Base-by-base conservation (phyloP, 2,113 vertebrate genomes). In the Capra hircus region DNA sequence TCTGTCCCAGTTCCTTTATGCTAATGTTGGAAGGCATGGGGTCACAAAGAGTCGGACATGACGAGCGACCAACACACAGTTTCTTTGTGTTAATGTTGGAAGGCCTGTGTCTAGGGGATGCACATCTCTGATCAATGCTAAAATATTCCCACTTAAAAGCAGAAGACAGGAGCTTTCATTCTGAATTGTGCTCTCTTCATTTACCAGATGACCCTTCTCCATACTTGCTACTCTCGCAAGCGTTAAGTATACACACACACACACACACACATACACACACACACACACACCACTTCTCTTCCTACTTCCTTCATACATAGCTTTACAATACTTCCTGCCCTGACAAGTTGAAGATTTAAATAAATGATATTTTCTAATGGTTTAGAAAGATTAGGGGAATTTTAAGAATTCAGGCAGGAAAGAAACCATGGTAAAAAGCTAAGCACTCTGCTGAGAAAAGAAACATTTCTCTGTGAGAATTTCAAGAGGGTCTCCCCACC, bases 351-450 rank as follows among this genome's bases (percentile, higher is more conserved):
- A 95, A 88, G 83, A 67, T 74, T 90, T 95, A 85, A 93, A 90
- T 94, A 97, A 92, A 36, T 88, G 81, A n/a, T 94, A 15, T 15
- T 27, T 94, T 81, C n/a, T 81, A 78, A 88, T 90, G 43, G 43
- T n/a, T 91, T 50, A 43, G 19, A 92, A 96, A 95, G 92, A 96
- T 95, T 84, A 96, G 92, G 77, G 64, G 77, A 19, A 92, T 95
- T 95, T 92, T 95, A 33, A 84, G 78, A 87, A 55, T 53, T 84
- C 43, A 48, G 2, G 1, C 53, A 78, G 30, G 59, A 92, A 91
- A 86, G 13, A 95, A 97, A 87, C 33, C n/a, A 78, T n/a, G 17
- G 77, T 25, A 78, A 77, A 93, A 40, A 45, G 30, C 85, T 96
- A 45, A 97, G 88, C 93, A 4, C 5, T 43, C 15, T 83, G 9